These are phyloP conservation scores for Podarcis cretensis DNA, from an alignment of 2,113 vertebrate species.

Conservation along the genomic window DNA sequence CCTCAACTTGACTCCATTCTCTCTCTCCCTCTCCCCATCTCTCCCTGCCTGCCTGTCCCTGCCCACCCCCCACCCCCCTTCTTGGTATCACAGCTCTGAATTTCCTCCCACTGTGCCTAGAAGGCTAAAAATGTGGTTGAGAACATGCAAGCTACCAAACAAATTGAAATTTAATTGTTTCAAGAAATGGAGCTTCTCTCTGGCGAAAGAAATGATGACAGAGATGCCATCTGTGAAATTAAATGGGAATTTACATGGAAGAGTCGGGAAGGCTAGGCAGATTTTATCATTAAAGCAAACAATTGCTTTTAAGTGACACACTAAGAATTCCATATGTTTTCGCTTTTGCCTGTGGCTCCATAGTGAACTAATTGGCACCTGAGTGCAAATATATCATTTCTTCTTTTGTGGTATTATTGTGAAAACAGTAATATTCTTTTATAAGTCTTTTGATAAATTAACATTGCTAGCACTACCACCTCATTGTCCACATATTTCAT, in stretches of 20 bases:
- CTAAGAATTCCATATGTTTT: neutral
- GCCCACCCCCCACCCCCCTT: slow-evolving; percentile 3
- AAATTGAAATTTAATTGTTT: slow-evolving; percentile 68
- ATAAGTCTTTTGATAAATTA: slow-evolving; percentile 6
- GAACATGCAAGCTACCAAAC: slow-evolving; percentile 51
- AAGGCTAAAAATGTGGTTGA: slow-evolving; percentile 53
- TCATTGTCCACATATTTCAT: neutral
- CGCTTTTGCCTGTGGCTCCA: neutral
- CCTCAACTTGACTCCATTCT: slow-evolving; percentile 33
- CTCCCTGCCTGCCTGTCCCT: too few relatives aligned
- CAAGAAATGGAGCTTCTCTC: slow-evolving; percentile 38
- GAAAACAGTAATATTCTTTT: neutral
- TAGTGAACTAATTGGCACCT: neutral
- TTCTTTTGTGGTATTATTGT: neutral
- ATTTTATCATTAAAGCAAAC: slow-evolving; percentile 38
- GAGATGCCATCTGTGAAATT: slow-evolving; percentile 43
- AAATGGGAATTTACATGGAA: slow-evolving; percentile 45
- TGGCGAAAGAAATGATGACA: slow-evolving; percentile 39
- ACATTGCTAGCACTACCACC: too few relatives aligned
- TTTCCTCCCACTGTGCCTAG: slow-evolving; percentile 43
- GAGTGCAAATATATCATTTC: neutral
- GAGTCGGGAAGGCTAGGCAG: slow-evolving; percentile 28
- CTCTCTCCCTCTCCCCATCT: slow-evolving; percentile 29
- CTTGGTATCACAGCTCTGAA: slow-evolving; percentile 17
- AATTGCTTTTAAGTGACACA: slow-evolving; percentile 24